Evolutionary conservation across 2,888 invertebrate genomes (phyloP), one percentile per base, ranked within the genome.

Genomic region (Hermaeophaga mercurialis): DNA sequence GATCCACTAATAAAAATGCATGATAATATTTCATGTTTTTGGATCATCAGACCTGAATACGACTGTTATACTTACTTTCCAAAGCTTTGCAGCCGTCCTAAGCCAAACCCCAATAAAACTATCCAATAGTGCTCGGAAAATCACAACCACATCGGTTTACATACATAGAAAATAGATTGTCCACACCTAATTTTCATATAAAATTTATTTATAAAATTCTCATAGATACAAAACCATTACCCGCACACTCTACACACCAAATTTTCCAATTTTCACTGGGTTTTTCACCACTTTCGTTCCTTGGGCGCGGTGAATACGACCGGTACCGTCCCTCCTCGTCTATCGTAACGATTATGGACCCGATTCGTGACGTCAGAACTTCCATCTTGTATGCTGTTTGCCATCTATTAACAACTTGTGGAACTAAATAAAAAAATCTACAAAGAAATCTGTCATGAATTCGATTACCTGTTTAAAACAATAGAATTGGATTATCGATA

Each of bases 81-180:
- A 69, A 68, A 66, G 66, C 66, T 65, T 63, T 64, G 60, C 64
- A 64, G 64, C 63, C 65, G 58, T 48, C 59, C 62, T 54, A 63
- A 64, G 64, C 66, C 65, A 63, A 70, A 66, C 69, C 66, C 66
- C 67, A 68, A 66, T 64, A 63, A 67, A 63, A 71, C 75, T 74
- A 75, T 74, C 75, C 73, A 70, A 73, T 68, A 67, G 68, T 70
- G 68, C 66, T 67, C 65, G 70, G 68, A 67, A 72, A 73, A 75
- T 75, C 75, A 75, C 75, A 73, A 76, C 73, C 73, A 74, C 75
- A 73, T 73, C 68, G 71, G 73, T 69, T 71, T 70, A 69, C 73
- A 74, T 72, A 73, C 75, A 76, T 76, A 71, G 74, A 75, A 75
- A 71, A 72, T 69, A 68, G 69, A 69, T 69, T 67, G 70, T 72